These are phyloP conservation scores for Ceratosolen fusciceps DNA, from an alignment of 1,140 invertebrate genomes.

Conservation along the genomic window DNA sequence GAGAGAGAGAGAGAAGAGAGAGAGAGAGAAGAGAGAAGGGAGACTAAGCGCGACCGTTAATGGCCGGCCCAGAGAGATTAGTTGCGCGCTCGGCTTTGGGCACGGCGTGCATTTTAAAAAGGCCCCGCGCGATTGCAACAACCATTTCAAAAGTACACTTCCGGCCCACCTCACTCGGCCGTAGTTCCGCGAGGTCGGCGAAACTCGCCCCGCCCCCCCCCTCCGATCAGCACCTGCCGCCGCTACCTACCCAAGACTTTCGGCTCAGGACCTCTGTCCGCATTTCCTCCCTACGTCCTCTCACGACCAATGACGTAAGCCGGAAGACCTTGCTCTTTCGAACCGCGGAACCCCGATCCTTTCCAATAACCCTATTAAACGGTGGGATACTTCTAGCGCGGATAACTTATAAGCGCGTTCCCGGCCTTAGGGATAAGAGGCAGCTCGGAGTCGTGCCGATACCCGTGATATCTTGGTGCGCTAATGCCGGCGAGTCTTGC, in stretches of 20 bases:
- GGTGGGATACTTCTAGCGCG: too few relatives aligned
- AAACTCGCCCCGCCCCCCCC: too few relatives aligned
- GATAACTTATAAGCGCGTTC: too few relatives aligned
- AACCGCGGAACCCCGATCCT: too few relatives aligned
- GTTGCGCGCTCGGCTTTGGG: background rate
- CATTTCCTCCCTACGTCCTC: background rate
- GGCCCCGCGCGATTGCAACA: background rate
- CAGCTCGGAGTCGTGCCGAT: background rate
- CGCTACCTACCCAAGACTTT: too few relatives aligned
- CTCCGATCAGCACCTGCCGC: too few relatives aligned
- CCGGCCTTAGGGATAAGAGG: too few relatives aligned
- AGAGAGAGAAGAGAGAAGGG: background rate
- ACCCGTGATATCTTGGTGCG: conserved; percentile 2
- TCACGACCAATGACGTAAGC: too few relatives aligned
- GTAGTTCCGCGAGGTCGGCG: background rate
- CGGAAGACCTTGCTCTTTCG: too few relatives aligned
- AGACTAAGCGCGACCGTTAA: background rate
- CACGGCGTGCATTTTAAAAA: background rate
- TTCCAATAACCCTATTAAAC: too few relatives aligned
- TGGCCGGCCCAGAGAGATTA: background rate
- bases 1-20: background rate
- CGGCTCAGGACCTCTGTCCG: too few relatives aligned
- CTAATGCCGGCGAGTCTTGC: background rate
- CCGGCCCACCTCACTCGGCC: background rate
- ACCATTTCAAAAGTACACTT: background rate